These are phyloP conservation scores for Campoplex capitator DNA, from an alignment of 2,888 invertebrate genomes.

Conservation along the genomic window DNA sequence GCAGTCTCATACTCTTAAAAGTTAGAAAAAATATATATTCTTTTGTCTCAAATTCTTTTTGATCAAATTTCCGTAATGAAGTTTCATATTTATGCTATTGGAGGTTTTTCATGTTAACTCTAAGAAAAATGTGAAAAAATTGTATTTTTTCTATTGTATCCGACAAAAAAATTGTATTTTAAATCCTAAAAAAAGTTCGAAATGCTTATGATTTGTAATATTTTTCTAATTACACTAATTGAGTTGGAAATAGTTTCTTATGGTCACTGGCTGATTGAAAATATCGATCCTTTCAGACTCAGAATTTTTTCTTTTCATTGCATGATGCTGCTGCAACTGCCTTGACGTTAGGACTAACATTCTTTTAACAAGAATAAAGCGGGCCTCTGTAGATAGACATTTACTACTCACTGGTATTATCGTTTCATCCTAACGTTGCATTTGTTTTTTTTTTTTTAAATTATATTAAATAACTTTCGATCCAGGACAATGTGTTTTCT, in stretches of 20 bases:
- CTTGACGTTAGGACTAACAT: conserved; percentile 42
- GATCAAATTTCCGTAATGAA: background rate
- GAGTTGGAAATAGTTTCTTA: background rate
- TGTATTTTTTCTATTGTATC: background rate
- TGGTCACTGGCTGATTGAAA: background rate
- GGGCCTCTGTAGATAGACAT: conserved; percentile 81
- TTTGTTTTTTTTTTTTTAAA: conserved; percentile 28
- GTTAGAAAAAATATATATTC: background rate
- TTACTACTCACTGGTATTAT: conserved; percentile 70
- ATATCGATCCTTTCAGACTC: background rate
- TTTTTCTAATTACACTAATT: background rate
- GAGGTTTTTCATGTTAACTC: background rate
- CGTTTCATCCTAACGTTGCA: conserved; percentile 57
- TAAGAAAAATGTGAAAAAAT: background rate
- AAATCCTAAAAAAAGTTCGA: background rate
- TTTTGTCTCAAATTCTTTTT: background rate
- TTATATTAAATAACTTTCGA: conserved; percentile 28
- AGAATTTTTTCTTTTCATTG: background rate
- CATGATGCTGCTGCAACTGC: background rate
- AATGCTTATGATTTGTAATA: background rate
- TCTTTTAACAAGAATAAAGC: conserved; percentile 70
- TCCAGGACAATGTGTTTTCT: background rate
- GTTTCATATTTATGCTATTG: background rate
- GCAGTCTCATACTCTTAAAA: background rate
- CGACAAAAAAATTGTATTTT: background rate